Evolutionary conservation across 2,113 vertebrate genomes (phyloP).

Genomic region (Oryzias melastigma): DNA sequence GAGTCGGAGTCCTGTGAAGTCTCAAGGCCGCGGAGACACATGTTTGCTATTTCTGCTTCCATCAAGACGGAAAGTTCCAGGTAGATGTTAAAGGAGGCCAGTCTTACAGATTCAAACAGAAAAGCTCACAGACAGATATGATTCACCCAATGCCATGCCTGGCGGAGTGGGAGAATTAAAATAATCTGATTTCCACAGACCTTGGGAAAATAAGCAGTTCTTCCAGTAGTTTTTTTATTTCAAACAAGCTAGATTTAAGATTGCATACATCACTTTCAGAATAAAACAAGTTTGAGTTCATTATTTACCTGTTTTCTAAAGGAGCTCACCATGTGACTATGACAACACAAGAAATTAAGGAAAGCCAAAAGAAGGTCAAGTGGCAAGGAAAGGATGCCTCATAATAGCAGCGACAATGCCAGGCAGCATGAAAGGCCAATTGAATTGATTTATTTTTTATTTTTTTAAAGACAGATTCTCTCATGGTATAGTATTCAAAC

Average conservation of each 20-base stretch:
- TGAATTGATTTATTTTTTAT: slow-evolving; percentile 7
- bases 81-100: slow-evolving; percentile 55
- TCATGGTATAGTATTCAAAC: slow-evolving; percentile 52
- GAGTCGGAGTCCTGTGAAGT: slow-evolving; percentile 62
- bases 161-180: slow-evolving; percentile 43
- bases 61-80: slow-evolving; percentile 53
- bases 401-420: slow-evolving; percentile 29
- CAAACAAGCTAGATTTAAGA: slow-evolving; percentile 41
- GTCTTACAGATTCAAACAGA: slow-evolving; percentile 55
- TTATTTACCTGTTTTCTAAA: neutral
- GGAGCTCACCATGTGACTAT: slow-evolving; percentile 1
- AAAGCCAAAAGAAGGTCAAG: slow-evolving; percentile 27
- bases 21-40: slow-evolving; percentile 69
- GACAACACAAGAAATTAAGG: slow-evolving; percentile 16
- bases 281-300: neutral
- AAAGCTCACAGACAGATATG: slow-evolving; percentile 53
- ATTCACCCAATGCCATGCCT: slow-evolving; percentile 42
- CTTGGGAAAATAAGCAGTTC: slow-evolving; percentile 61
- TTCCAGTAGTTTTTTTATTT: slow-evolving; percentile 39
- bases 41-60: slow-evolving; percentile 66
- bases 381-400: slow-evolving; percentile 32
- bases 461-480: slow-evolving; percentile 19
- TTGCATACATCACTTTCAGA: neutral
- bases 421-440: slow-evolving; percentile 30
- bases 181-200: slow-evolving; percentile 63